Percentiles rank a stretch among this genome's conserved stretches.
phyloP scores from a whole-genome alignment of 2,888 invertebrate genomes.

The Heliconius hortense region DNA sequence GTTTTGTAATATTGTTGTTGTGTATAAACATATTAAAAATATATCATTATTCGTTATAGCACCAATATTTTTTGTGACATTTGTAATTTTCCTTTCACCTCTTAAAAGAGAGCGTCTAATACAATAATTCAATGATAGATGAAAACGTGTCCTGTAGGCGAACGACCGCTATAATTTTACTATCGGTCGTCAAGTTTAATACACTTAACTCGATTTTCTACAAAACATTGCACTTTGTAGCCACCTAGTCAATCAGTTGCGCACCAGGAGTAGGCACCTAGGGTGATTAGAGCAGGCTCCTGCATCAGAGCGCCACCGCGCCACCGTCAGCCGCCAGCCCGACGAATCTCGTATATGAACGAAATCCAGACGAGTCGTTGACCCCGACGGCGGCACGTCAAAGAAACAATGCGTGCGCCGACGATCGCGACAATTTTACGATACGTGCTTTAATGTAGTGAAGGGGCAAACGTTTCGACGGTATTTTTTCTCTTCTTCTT shows the following conservation, averaged over 20 bases:
- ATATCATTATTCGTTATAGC: neutral
- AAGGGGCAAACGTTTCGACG: constrained; percentile 43
- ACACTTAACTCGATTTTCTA: constrained; percentile 34
- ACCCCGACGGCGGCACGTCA: constrained; percentile 74
- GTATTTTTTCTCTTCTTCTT: constrained; percentile 23
- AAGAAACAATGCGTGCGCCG: constrained; percentile 73
- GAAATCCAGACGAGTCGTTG: constrained; percentile 78
- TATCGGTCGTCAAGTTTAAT: constrained; percentile 41
- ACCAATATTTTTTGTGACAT: neutral
- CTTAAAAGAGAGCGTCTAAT: neutral
- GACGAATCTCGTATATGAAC: constrained; percentile 63
- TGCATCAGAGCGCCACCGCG: constrained; percentile 21
- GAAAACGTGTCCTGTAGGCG: constrained; percentile 1
- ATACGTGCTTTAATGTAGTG: constrained; percentile 47
- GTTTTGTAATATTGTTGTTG: neutral
- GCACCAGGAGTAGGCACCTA: constrained; percentile 1
- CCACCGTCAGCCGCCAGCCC: constrained; percentile 32
- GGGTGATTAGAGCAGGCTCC: constrained; percentile 33
- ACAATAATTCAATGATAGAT: no score
- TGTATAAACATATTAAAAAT: neutral
- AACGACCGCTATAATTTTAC: constrained; percentile 31
- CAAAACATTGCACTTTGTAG: constrained; percentile 17
- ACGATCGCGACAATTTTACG: constrained; percentile 47
- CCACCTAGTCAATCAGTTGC: constrained; percentile 10
- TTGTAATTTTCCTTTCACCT: neutral